Evolutionary conservation across 2,113 vertebrate species (phyloP).

Genomic region (Leucoraja erinaceus): DNA sequence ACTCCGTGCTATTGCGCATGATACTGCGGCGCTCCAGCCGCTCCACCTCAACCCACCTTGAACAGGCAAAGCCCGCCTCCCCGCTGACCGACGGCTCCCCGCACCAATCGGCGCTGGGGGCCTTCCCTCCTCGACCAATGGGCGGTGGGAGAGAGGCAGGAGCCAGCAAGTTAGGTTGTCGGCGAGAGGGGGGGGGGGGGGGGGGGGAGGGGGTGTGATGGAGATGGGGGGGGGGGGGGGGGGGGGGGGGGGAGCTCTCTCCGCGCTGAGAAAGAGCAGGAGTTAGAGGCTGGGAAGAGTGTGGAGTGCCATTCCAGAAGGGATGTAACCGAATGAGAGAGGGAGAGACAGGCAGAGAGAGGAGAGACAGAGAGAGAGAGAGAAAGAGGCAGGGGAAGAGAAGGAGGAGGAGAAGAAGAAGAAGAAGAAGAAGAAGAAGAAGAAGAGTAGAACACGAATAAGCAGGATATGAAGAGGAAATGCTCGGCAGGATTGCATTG

Average conservation of each 20-base stretch:
- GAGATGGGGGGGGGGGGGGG: too few species aligned
- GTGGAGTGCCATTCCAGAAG: not conserved
- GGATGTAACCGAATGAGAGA: slow-evolving; percentile 34
- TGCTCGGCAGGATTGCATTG: not conserved
- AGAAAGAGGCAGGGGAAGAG: not conserved
- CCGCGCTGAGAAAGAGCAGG: not conserved
- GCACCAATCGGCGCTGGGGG: slow-evolving; percentile 64
- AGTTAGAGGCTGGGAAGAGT: not conserved
- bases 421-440: not conserved
- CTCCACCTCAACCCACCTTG: slow-evolving; percentile 93
- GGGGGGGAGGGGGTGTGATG: not conserved
- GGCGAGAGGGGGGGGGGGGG: not conserved
- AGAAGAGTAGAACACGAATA: too few species aligned
- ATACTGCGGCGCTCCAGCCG: slow-evolving; percentile 86
- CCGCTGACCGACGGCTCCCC: slow-evolving; percentile 48
- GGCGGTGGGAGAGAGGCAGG: slow-evolving; percentile 50
- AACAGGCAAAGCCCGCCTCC: slow-evolving; percentile 60
- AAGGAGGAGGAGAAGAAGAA: not conserved
- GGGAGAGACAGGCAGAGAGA: not conserved
- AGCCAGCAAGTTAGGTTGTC: not conserved
- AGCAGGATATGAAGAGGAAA: slow-evolving; percentile 16
- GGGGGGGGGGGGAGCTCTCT: not conserved
- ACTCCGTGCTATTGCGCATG: slow-evolving; percentile 82
- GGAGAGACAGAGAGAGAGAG: too few species aligned
- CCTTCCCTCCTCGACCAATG: slow-evolving; percentile 48